Percentiles rank a stretch among this genome's conserved stretches.
Evolutionary conservation across 64 coral and sea anemone genomes (phyloP).

Genomic region (Stichodactyla helianthus): DNA sequence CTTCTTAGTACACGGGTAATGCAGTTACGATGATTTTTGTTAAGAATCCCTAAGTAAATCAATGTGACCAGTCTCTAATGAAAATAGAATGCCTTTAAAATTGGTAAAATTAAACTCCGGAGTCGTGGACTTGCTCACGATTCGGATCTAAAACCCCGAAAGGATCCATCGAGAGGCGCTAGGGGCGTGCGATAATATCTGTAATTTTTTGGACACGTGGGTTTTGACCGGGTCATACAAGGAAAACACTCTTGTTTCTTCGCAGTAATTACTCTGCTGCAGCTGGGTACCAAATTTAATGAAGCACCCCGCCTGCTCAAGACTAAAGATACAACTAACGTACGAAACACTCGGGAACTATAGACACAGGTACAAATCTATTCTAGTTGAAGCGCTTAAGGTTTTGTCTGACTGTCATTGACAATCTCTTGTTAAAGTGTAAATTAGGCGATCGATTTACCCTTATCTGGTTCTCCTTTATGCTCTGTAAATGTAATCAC

Average conservation of each 20-base stretch:
- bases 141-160: not conserved
- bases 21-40: conserved; percentile 1
- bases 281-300: not conserved
- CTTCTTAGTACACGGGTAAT: conserved; percentile 2
- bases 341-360: not conserved
- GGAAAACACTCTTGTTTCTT: not conserved
- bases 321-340: not conserved
- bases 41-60: not conserved
- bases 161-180: not conserved
- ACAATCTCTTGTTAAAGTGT: conserved; percentile 59
- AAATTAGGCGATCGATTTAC: conserved; percentile 83
- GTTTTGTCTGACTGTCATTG: conserved; percentile 27
- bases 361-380: not conserved
- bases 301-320: conserved; percentile 4
- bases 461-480: conserved; percentile 82
- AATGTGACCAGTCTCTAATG: not conserved
- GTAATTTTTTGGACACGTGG: conserved; percentile 19
- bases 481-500: conserved; percentile 63
- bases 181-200: conserved; percentile 14
- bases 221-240: conserved; percentile 11
- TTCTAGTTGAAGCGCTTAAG: not conserved
- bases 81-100: not conserved
- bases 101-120: not conserved
- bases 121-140: not conserved
- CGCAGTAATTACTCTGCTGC: not conserved